phyloP scores from a whole-genome alignment of 2,113 vertebrate species.

The Nibea coibor region DNA sequence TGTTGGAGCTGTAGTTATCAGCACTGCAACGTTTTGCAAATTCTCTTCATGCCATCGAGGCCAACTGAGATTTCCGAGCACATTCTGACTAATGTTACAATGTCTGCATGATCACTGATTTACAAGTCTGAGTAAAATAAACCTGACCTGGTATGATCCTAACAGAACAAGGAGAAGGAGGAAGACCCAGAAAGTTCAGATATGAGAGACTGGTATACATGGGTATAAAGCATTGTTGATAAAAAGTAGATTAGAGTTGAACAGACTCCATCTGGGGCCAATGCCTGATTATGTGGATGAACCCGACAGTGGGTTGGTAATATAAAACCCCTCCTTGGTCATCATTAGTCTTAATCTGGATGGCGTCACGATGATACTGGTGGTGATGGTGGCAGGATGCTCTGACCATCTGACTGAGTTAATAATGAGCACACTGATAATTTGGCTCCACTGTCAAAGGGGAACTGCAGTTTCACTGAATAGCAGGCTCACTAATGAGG shows the following conservation, averaged over 20 bases:
- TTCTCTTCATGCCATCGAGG: not conserved
- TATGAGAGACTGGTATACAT: not conserved
- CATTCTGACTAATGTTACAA: not conserved
- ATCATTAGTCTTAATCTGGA: slow-evolving; percentile 42
- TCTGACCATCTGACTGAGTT: not conserved
- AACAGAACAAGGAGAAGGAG: not conserved
- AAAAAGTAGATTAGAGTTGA: slow-evolving; percentile 45
- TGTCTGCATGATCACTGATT: not conserved
- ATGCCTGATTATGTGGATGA: slow-evolving; percentile 54
- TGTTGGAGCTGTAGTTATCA: not conserved
- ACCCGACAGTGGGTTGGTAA: slow-evolving; percentile 23
- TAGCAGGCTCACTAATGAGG: not conserved
- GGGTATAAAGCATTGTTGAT: not conserved
- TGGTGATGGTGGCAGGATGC: not conserved
- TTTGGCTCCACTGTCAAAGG: not conserved
- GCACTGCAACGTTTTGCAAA: not conserved
- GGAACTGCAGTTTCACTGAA: not conserved
- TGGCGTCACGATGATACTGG: slow-evolving; percentile 20
- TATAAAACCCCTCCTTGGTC: slow-evolving; percentile 30
- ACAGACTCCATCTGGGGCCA: slow-evolving; percentile 34
- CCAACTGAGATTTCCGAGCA: not conserved
- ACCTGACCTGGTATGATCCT: not conserved
- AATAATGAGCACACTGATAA: not conserved
- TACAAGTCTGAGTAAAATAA: not conserved
- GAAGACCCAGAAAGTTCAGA: not conserved